phyloP scores from a whole-genome alignment of 2,888 invertebrate species.

The Teleiodes luculella region DNA sequence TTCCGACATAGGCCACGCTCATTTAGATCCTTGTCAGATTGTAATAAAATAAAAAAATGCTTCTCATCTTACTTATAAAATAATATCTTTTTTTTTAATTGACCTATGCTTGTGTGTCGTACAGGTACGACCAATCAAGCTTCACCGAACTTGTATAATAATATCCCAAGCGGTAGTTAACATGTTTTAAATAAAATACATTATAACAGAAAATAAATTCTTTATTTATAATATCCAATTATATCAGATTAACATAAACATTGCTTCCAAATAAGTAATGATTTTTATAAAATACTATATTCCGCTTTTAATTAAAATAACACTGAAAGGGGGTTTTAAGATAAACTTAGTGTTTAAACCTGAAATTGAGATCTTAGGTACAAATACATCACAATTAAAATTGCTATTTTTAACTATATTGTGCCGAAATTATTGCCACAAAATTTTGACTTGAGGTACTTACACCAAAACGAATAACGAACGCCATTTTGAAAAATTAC shows the following conservation, averaged over 20 bases:
- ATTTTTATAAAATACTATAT: constrained; percentile 31
- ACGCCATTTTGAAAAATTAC: background rate
- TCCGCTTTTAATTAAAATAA: constrained; percentile 25
- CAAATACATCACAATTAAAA: constrained; percentile 67
- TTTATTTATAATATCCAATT: constrained; percentile 75
- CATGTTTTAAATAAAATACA: constrained; percentile 51
- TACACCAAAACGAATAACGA: constrained; percentile 28
- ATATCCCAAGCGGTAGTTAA: too few relatives aligned
- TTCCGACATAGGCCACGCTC: too few relatives aligned
- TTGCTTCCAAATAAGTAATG: constrained; percentile 40
- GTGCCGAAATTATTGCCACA: constrained; percentile 46
- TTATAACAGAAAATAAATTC: constrained; percentile 76
- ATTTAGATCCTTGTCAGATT: too few relatives aligned
- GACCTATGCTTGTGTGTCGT: too few relatives aligned
- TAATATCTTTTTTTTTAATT: too few relatives aligned
- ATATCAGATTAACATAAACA: constrained; percentile 66
- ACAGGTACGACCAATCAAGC: too few relatives aligned
- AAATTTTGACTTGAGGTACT: constrained; percentile 32
- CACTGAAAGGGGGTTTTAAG: constrained; percentile 34
- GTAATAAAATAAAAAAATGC: too few relatives aligned
- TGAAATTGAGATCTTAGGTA: constrained; percentile 67
- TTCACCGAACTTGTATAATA: too few relatives aligned
- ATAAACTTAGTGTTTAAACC: constrained; percentile 44
- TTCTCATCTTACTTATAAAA: too few relatives aligned
- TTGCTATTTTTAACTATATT: constrained; percentile 45